phyloP scores from a whole-genome alignment of 2,113 vertebrate genomes.

The Pelecanoides urinatrix region DNA sequence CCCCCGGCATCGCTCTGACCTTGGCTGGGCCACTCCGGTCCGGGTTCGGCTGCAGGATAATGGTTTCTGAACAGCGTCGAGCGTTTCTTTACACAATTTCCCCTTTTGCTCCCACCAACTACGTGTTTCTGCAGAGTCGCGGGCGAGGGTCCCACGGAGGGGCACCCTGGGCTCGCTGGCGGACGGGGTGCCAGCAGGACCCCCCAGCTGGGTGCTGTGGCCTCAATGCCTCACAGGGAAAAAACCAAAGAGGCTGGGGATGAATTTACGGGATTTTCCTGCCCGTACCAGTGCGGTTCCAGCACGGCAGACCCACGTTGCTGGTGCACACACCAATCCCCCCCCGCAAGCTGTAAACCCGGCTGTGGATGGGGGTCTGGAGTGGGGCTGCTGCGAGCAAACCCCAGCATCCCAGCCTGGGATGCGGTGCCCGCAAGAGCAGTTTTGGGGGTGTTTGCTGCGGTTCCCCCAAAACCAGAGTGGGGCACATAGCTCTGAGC shows the following conservation, averaged over 20 bases:
- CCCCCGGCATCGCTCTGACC: neutral
- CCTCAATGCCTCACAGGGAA: neutral
- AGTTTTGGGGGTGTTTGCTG: neutral
- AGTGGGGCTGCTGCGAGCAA: neutral
- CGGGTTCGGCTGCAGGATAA: neutral
- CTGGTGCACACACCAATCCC: neutral
- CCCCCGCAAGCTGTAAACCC: neutral
- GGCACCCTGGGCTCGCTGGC: accelerated
- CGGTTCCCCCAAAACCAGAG: neutral
- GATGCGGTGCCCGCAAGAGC: neutral
- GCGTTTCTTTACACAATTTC: neutral
- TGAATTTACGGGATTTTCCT: neutral
- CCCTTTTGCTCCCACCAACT: neutral
- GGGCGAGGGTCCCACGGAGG: neutral
- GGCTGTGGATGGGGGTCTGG: accelerated
- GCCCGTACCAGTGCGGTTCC: neutral
- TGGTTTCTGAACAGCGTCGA: accelerated
- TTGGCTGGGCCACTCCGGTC: accelerated
- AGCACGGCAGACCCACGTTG: accelerated
- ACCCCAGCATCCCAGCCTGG: neutral
- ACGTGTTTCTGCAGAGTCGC: neutral
- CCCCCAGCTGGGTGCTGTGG: neutral
- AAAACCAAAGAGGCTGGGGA: neutral
- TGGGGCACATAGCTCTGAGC: neutral
- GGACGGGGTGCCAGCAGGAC: neutral